Conservation (phyloP, 1,140 invertebrate species). For the Orchestia grillus region DNA sequence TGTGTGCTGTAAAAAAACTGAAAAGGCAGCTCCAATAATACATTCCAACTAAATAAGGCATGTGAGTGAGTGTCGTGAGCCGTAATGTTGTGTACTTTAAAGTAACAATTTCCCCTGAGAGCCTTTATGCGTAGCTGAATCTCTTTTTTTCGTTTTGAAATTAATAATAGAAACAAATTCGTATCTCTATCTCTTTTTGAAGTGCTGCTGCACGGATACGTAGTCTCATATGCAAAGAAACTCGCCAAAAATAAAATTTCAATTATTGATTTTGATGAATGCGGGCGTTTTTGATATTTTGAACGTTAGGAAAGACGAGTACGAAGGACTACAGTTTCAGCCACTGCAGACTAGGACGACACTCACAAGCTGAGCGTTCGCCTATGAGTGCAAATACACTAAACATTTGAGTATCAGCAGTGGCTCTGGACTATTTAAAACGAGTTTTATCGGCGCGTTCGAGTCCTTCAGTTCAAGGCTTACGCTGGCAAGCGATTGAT, state of each 20-base stretch:
- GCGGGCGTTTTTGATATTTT: not conserved
- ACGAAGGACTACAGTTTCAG: not conserved
- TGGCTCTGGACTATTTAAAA: not conserved
- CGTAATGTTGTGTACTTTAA: no score
- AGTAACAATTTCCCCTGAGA: no score
- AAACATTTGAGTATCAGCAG: no score
- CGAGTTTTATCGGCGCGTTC: not conserved
- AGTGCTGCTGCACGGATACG: no score
- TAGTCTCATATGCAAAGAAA: not conserved
- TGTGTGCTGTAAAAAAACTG: not conserved
- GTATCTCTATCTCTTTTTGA: no score
- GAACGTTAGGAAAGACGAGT: not conserved
- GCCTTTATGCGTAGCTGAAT: no score
- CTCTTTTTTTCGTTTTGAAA: no score
- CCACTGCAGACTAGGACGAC: not conserved
- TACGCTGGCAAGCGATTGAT: not conserved
- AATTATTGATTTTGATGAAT: no score
- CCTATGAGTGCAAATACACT: no score
- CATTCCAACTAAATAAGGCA: not conserved
- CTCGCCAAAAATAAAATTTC: not conserved
- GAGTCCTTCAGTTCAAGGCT: not conserved
- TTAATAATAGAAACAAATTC: no score
- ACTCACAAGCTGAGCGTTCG: not conserved
- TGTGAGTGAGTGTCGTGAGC: not conserved
- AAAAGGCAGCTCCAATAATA: not conserved